Percentiles rank a stretch among this genome's conserved stretches.
phyloP scores from a whole-genome alignment of 2,113 vertebrate genomes.

The Haliaeetus leucogaster region DNA sequence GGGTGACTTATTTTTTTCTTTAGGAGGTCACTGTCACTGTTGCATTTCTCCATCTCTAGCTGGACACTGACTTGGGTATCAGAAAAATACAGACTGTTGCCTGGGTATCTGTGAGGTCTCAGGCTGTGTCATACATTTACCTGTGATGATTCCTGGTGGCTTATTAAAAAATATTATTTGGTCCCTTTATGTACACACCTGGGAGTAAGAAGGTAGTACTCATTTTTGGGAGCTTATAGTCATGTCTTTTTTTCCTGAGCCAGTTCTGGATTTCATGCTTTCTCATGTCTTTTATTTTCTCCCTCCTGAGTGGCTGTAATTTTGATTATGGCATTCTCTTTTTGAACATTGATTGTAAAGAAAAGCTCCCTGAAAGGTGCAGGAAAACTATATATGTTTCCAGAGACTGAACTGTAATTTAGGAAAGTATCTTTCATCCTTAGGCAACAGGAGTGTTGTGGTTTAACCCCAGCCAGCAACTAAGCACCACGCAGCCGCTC shows the following conservation, averaged over 20 bases:
- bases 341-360: neutral
- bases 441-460: neutral
- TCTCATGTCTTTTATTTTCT: neutral
- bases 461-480: no score
- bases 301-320: neutral
- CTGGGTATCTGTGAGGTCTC: no score
- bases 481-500: no score
- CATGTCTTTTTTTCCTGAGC: neutral
- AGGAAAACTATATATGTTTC: neutral
- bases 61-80: no score
- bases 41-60: neutral
- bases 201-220: neutral
- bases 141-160: neutral
- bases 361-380: neutral
- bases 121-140: neutral
- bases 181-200: neutral
- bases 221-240: neutral
- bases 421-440: neutral
- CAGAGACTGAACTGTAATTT: neutral
- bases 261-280: neutral
- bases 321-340: neutral
- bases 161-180: neutral
- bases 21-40: neutral
- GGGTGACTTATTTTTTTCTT: neutral
- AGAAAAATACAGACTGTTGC: neutral